Percentiles rank a stretch among this genome's conserved stretches.
Conservation (phyloP, 2,888 invertebrate species). For the Macrophya alboannulata region DNA sequence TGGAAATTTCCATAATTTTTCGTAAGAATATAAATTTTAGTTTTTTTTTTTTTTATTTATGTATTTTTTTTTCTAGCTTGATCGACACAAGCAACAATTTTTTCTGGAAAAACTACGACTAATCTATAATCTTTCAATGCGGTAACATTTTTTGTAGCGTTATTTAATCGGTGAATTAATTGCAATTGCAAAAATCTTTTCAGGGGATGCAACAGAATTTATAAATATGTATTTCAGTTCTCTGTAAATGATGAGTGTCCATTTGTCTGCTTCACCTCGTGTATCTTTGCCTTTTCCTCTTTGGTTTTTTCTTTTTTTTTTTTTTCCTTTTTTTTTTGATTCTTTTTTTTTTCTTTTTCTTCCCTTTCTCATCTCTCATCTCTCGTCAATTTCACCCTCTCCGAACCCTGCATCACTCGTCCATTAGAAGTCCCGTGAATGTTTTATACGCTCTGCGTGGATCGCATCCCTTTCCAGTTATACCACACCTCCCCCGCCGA, state of each 20-base stretch:
- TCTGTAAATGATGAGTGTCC: neutral
- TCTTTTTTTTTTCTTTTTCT: neutral
- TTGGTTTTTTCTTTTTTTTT: neutral
- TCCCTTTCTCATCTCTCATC: neutral
- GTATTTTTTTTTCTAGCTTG: too few relatives aligned
- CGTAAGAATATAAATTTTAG: too few relatives aligned
- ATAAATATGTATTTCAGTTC: neutral
- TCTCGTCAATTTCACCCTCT: constrained; percentile 43
- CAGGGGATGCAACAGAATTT: neutral
- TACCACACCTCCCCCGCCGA: neutral
- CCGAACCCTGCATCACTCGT: constrained; percentile 32
- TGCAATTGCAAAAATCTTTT: too few relatives aligned
- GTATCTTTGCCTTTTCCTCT: neutral
- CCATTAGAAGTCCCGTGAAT: constrained; percentile 51
- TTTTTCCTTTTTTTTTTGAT: neutral
- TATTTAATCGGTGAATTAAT: neutral
- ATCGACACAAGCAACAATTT: too few relatives aligned
- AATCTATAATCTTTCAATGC: too few relatives aligned
- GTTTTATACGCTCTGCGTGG: constrained; percentile 46
- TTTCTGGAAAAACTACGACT: too few relatives aligned
- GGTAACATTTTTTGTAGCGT: too few relatives aligned
- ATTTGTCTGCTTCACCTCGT: neutral
- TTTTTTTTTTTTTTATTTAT: too few relatives aligned
- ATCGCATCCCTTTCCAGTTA: constrained; percentile 6
- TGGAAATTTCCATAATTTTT: too few relatives aligned